A percentile compares a stretch with the other conserved stretches of the same genome.
These are phyloP conservation scores for Leptinotarsa peninsularis DNA, from an alignment of 2,888 invertebrate species.

Conservation along the genomic window DNA sequence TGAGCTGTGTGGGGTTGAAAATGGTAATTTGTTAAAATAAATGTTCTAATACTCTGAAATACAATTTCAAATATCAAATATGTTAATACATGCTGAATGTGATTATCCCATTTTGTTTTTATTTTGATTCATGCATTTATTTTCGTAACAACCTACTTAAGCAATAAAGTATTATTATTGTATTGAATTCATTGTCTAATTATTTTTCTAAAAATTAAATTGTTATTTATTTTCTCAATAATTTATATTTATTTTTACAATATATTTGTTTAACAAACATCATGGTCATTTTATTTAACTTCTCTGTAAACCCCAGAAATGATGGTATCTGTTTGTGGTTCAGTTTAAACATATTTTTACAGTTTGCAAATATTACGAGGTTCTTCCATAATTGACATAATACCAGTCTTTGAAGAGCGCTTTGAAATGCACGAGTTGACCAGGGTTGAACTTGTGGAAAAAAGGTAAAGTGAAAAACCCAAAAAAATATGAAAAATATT, in stretches of 20 bases:
- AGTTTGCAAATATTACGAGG: not conserved
- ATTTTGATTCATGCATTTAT: slow-evolving; percentile 12
- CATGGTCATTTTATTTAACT: not conserved
- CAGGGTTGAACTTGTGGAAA: too few species aligned
- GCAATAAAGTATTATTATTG: slow-evolving; percentile 42
- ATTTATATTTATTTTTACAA: slow-evolving; percentile 44
- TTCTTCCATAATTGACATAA: too few species aligned
- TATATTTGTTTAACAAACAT: slow-evolving; percentile 42
- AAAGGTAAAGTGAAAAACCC: too few species aligned
- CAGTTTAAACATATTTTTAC: not conserved
- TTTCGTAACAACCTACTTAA: slow-evolving; percentile 36
- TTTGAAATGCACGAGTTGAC: too few species aligned
- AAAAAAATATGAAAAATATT: too few species aligned
- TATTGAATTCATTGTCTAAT: slow-evolving; percentile 35
- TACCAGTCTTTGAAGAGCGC: too few species aligned
- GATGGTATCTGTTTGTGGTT: too few species aligned
- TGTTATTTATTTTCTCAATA: slow-evolving; percentile 43
- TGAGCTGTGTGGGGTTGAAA: not conserved
- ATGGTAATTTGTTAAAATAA: not conserved
- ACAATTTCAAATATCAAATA: slow-evolving; percentile 3
- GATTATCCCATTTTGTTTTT: slow-evolving; percentile 27
- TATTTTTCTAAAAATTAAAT: slow-evolving; percentile 32
- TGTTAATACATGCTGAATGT: slow-evolving; percentile 22
- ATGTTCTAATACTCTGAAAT: slow-evolving; percentile 4
- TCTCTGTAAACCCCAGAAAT: not conserved